phyloP scores from a whole-genome alignment of 2,888 invertebrate species.

The Oegoconia quadripuncta region DNA sequence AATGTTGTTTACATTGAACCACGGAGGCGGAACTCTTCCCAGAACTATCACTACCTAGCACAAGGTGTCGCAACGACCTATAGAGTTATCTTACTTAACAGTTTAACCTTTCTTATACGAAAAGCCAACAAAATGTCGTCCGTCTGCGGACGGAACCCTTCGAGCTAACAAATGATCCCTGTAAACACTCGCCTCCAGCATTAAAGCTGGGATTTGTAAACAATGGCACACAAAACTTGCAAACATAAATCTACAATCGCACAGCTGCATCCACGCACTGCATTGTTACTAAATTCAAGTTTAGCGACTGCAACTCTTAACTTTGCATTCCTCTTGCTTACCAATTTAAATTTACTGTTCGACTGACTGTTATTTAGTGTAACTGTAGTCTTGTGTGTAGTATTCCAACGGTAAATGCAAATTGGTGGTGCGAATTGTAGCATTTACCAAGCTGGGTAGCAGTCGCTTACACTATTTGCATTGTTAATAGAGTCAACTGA shows the following conservation, averaged over 20 bases:
- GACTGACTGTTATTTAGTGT: too few species aligned
- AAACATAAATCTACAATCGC: conserved; percentile 22
- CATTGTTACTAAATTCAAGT: conserved; percentile 19
- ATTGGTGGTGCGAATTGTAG: conserved; percentile 39
- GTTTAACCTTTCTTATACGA: too few species aligned
- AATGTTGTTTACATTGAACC: too few species aligned
- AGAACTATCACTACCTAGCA: too few species aligned
- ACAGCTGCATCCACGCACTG: conserved; percentile 3
- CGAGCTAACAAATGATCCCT: conserved; percentile 62
- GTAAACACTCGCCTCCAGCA: conserved; percentile 63
- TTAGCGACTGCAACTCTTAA: not conserved
- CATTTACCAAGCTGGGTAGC: conserved; percentile 59
- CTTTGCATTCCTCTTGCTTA: too few species aligned
- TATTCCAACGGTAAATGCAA: not conserved
- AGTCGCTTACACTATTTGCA: conserved; percentile 60
- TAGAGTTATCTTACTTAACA: too few species aligned
- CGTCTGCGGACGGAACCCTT: too few species aligned
- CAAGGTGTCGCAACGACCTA: too few species aligned
- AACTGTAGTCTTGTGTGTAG: too few species aligned
- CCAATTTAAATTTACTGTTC: too few species aligned
- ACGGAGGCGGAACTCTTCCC: too few species aligned
- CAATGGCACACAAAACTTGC: conserved; percentile 51
- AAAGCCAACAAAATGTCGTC: too few species aligned
- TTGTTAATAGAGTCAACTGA: conserved; percentile 68
- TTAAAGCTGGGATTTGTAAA: conserved; percentile 68